Conservation (phyloP, 64 coral and sea anemone genomes). For the Stylophora pistillata region DNA sequence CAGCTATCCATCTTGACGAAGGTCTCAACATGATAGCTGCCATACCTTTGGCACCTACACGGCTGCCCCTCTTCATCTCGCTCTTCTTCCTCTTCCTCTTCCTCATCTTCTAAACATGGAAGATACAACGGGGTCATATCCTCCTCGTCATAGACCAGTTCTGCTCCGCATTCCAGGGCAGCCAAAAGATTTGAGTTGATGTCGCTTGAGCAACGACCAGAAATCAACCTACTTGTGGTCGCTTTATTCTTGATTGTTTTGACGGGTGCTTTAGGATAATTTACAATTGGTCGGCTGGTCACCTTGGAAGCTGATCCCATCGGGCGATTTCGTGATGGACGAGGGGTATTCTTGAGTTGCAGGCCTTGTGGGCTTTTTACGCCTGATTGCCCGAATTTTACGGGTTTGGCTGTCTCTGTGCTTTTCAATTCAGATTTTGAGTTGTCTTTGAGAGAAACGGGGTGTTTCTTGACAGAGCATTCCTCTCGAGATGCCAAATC, state of each 20-base stretch:
- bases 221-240: neutral
- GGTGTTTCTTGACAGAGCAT: neutral
- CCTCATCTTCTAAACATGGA: constrained; percentile 7
- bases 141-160: neutral
- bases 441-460: neutral
- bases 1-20: constrained; percentile 23
- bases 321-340: neutral
- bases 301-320: constrained; percentile 29
- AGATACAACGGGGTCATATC: constrained; percentile 36
- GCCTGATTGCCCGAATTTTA: neutral
- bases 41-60: neutral
- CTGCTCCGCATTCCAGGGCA: neutral
- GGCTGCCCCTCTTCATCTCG: neutral
- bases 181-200: constrained; percentile 33
- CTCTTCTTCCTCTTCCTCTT: neutral
- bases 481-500: neutral
- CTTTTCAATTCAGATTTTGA: neutral
- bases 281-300: constrained; percentile 27
- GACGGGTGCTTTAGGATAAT: constrained; percentile 28
- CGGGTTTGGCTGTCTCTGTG: neutral
- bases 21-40: constrained; percentile 17
- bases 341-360: neutral
- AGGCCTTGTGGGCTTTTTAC: neutral
- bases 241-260: constrained; percentile 7
- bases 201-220: neutral